Base-by-base conservation (phyloP, 2,888 invertebrate genomes). In the Tetragnatha montana region DNA sequence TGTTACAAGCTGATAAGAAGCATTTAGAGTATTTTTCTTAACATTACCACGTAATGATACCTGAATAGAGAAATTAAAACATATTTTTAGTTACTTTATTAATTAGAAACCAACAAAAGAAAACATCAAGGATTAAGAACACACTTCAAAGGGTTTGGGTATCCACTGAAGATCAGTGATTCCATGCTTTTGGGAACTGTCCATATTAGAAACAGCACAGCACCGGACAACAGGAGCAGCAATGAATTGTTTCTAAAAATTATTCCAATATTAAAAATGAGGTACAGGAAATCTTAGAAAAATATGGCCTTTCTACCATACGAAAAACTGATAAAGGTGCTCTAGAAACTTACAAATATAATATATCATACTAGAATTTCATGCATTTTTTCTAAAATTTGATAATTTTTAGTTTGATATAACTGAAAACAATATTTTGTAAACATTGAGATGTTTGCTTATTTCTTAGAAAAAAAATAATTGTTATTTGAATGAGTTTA, bases 111-210 rank as follows among this genome's bases (percentile, higher is more conserved):
- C 0, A 69, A 60, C 60, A 60, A 8, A 60, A 60, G 10, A 17
- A 75, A 50, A 10, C 47, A n/a, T 35, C 21, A 8, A 35, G 35
- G 35, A 35, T 51, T 60, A 17, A 17, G 60, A 17, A 60, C 69
- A 35, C 75, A 89, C 89, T 60, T 89, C 89, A 50, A 89, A 22
- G 35, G 76, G 22, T 12, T 14, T 12, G 60, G 89, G 89, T 6
- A 89, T 49, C 89, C 89, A 89, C 10, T 47, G 49, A 21, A 85
- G 22, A 81, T 85, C 71, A n/a, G 80, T 81, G 7, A 89, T 76
- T n/a, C 89, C 81, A 71, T 81, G 74, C 12, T 69, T 69, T 22
- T 89, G 89, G 47, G 51, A n/a, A 47, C 75, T 35, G 70, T 89
- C 85, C 21, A 85, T 60, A 75, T 49, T 85, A 10, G 81, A 81